Evolutionary conservation across 2,888 invertebrate species (phyloP), one percentile per base, ranked within the genome.

Genomic region (Ornithoptera alexandrae): DNA sequence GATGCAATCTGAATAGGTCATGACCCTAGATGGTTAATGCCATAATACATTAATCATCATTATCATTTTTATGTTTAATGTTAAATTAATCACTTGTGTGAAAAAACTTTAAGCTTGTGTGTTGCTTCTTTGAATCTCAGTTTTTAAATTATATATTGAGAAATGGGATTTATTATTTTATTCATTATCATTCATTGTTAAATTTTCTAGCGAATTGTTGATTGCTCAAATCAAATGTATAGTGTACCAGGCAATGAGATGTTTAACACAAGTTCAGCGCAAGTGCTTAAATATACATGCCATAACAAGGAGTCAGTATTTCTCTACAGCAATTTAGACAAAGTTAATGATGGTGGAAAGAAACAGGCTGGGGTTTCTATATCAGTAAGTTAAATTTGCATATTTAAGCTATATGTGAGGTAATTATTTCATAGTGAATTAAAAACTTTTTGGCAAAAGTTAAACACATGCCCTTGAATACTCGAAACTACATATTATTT

Each of bases 161-260:
- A 22, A 57, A 57, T 57, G 2, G 20, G 22, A 3, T 20, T 7
- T 56, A n/a, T 56, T n/a, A 6, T 50, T 17, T 50, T 50, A 18
- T 17, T 50, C 3, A 17, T 5, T 50, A 50, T 17, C 5, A 2
- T 15, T 50, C 12, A 57, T 58, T 20, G 20, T 63, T 59, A 20
- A 59, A 50, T 68, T n/a, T 81, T 80, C 2, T 78, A 90, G 89
- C 84, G 85, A 79, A 82, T 89, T 68, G 86, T 89, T 67, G 77
- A 81, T 67, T 91, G 91, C 76, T 75, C 83, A 72, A 80, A 80
- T 68, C 75, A 77, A 69, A 60, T 70, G 73, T 77, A 39, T 78
- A 82, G 62, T 74, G 70, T 63, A 61, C 74, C 81, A 12, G 58
- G 72, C 0, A 74, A 72, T 8, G 82, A 84, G 12, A 57, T 73